Percentiles rank a stretch among this genome's conserved stretches.
Evolutionary conservation across 2,113 vertebrate genomes (phyloP).

Genomic region (Grallaria varia): DNA sequence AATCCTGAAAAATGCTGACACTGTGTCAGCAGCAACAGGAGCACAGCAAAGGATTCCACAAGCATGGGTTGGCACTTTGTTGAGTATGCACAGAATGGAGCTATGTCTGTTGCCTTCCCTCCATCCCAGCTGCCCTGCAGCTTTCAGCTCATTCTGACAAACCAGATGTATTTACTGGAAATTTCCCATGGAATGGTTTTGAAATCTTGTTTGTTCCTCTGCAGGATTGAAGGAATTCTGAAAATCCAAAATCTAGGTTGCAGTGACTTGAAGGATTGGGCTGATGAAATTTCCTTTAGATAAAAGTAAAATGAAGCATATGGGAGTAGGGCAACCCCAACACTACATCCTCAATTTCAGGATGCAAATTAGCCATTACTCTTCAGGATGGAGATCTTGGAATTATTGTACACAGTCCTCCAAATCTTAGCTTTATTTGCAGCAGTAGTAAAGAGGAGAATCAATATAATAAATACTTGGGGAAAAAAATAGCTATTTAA

Average conservation of each 20-base stretch:
- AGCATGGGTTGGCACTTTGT: neutral
- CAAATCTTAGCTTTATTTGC: neutral
- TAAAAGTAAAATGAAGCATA: neutral
- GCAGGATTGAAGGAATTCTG: neutral
- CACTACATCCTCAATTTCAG: neutral
- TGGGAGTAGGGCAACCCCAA: neutral
- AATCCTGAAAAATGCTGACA: constrained; percentile 29
- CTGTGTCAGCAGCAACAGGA: constrained; percentile 1
- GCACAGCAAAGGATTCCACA: neutral
- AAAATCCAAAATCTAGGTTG: constrained; percentile 8
- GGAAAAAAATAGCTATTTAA: neutral
- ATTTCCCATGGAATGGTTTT: neutral
- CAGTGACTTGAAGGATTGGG: neutral
- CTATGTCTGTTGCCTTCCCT: neutral
- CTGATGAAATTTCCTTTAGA: neutral
- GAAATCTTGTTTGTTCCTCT: neutral
- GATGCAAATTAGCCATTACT: neutral
- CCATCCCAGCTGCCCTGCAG: neutral
- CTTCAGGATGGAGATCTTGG: neutral
- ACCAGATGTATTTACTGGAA: neutral
- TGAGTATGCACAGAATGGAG: neutral
- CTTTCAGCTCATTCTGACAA: constrained; percentile 2
- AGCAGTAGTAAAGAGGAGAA: neutral
- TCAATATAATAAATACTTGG: neutral
- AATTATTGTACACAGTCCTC: neutral